phyloP scores from a whole-genome alignment of 2,113 vertebrate species.

The Marmota flaviventris region DNA sequence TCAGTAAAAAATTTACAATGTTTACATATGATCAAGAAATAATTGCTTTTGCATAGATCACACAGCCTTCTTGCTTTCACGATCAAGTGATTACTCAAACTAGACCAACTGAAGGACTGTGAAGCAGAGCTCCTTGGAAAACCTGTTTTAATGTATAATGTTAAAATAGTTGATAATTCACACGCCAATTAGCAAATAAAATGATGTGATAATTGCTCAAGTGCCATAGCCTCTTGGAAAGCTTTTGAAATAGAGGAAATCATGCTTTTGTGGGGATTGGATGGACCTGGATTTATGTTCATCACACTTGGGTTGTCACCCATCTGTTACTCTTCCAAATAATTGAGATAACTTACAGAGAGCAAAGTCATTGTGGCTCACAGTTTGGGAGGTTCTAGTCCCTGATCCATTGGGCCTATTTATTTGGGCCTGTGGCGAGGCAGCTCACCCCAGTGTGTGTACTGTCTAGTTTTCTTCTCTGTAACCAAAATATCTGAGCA shows the following conservation, averaged over 20 bases:
- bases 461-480: background rate
- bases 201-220: background rate
- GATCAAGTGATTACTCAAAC: constrained; percentile 54
- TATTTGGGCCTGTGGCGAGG: background rate
- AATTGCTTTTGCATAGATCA: constrained; percentile 61
- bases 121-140: constrained; percentile 38
- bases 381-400: background rate
- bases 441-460: background rate
- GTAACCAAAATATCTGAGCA: no score
- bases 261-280: background rate
- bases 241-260: background rate
- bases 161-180: constrained; percentile 49
- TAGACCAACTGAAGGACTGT: constrained; percentile 27
- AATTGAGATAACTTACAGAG: no score
- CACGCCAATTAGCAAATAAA: constrained; percentile 4
- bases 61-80: constrained; percentile 35
- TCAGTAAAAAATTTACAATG: constrained; percentile 17
- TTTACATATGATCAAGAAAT: constrained; percentile 65
- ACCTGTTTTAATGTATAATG: background rate
- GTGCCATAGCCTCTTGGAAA: background rate
- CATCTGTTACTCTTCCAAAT: background rate
- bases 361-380: background rate
- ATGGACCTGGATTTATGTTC: background rate
- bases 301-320: background rate
- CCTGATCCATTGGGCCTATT: background rate